Evolutionary conservation across 1,140 invertebrate genomes (phyloP).

Genomic region (Macrobrachium nipponense): DNA sequence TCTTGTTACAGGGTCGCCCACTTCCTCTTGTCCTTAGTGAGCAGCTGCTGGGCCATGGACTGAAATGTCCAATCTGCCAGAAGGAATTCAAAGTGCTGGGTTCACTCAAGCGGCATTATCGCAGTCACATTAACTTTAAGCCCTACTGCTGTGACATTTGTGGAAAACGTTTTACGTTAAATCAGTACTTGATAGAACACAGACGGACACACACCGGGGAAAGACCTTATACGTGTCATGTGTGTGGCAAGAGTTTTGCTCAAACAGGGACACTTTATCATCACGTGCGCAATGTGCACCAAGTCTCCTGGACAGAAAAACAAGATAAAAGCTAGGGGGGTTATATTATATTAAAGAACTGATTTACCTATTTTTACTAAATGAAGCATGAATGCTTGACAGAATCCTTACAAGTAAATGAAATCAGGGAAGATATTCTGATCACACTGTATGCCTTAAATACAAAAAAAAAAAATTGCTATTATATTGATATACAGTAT

Average conservation of each 20-base stretch:
- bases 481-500: slow-evolving; percentile 17
- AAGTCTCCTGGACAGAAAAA: slow-evolving; percentile 69
- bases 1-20: slow-evolving; percentile 63
- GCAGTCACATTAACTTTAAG: slow-evolving; percentile 70
- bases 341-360: neutral
- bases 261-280: slow-evolving; percentile 87
- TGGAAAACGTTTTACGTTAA: slow-evolving; percentile 69
- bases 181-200: slow-evolving; percentile 90
- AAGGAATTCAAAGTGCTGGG: slow-evolving; percentile 74
- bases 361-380: neutral
- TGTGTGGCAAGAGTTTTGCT: slow-evolving; percentile 86
- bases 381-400: slow-evolving; percentile 36
- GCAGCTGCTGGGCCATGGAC: slow-evolving; percentile 60
- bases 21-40: slow-evolving; percentile 60
- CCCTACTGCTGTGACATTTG: slow-evolving; percentile 70
- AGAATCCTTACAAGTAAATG: slow-evolving; percentile 52
- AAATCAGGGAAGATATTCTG: slow-evolving; percentile 55
- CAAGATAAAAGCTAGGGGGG: slow-evolving; percentile 53
- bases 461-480: slow-evolving; percentile 29
- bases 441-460: slow-evolving; percentile 49
- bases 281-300: slow-evolving; percentile 87
- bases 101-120: slow-evolving; percentile 67
- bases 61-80: slow-evolving; percentile 76
- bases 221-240: slow-evolving; percentile 80
- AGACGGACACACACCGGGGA: slow-evolving; percentile 81